Evolutionary conservation across 2,113 vertebrate genomes (phyloP), one percentile per base, ranked within the genome.

Genomic region (Toxotes jaculatrix): DNA sequence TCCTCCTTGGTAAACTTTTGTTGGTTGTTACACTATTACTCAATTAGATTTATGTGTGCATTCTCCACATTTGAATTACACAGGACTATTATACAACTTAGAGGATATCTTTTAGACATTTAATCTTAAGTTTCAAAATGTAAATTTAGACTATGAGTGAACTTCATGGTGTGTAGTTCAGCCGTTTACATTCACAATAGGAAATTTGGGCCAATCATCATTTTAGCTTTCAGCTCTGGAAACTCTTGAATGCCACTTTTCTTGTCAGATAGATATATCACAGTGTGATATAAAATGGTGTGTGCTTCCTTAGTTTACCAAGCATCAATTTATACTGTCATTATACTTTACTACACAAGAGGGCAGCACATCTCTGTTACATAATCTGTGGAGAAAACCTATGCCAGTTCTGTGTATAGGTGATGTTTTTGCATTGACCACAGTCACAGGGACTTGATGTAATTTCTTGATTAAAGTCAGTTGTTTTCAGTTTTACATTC

Each of bases 341-440:
- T 82, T n/a, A 38, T 14, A n/a, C 16, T 34, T 66, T 14, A 4
- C 2, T n/a, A 61, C 91, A 91, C 88, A 75, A 90, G 93, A 90
- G 90, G 80, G 91, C 91, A 93, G 91, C 90, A 93, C 81, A 91
- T 73, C 72, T 86, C 88, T 82, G 71, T 76, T 43, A 9, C 61
- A 90, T 19, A 59, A 74, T 56, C 49, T 43, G n/a, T 70, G 36
- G 32, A 2, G 36, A 16, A 40, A 49, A 3, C 7, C 12, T 23
- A 1, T 19, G 2, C 47, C 62, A 67, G 53, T 11, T 73, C 12
- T 75, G 27, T 59, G 73, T 56, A 42, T 40, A 19, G 34, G 34
- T 53, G 57, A 72, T 53, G 49, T 72, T 72, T 66, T 65, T 23
- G 63, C 32, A 23, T 59, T 45, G 68, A 83, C 63, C 64, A 42